Percentiles rank a stretch among this genome's conserved stretches.
phyloP scores from a whole-genome alignment of 2,888 invertebrate species.

The Perizoma affinitatum region DNA sequence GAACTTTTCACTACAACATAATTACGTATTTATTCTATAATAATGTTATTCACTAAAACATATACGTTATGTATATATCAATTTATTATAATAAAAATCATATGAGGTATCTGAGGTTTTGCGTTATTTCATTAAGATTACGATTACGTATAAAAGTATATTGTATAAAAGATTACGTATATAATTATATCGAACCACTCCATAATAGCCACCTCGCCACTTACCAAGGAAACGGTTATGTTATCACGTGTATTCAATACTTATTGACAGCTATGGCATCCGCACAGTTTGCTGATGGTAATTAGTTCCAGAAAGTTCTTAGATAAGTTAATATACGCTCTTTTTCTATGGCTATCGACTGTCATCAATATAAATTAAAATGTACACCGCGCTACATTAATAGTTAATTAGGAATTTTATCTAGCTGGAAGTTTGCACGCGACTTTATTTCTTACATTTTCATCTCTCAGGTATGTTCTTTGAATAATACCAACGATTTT shows the following conservation, averaged over 20 bases:
- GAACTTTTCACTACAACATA: too few species aligned
- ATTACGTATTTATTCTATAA: too few species aligned
- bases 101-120: too few species aligned
- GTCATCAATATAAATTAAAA: slow-evolving; percentile 18
- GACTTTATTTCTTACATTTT: background rate
- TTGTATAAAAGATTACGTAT: too few species aligned
- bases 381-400: slow-evolving; percentile 24
- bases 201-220: slow-evolving; percentile 35
- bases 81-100: too few species aligned
- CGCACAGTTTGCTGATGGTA: slow-evolving; percentile 42
- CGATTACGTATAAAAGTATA: too few species aligned
- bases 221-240: slow-evolving; percentile 51
- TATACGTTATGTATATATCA: too few species aligned
- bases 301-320: slow-evolving; percentile 40
- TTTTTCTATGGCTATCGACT: slow-evolving; percentile 15
- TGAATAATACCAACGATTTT: background rate
- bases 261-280: slow-evolving; percentile 45
- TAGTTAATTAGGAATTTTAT: slow-evolving; percentile 25
- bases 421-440: slow-evolving; percentile 22
- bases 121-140: too few species aligned
- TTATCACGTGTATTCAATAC: slow-evolving; percentile 50
- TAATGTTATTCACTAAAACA: too few species aligned
- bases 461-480: background rate
- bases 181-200: slow-evolving; percentile 10
- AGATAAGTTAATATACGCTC: slow-evolving; percentile 10